Conservation (phyloP, 2,797 vertebrate genomes). For the Typhlichthys subterraneus region DNA sequence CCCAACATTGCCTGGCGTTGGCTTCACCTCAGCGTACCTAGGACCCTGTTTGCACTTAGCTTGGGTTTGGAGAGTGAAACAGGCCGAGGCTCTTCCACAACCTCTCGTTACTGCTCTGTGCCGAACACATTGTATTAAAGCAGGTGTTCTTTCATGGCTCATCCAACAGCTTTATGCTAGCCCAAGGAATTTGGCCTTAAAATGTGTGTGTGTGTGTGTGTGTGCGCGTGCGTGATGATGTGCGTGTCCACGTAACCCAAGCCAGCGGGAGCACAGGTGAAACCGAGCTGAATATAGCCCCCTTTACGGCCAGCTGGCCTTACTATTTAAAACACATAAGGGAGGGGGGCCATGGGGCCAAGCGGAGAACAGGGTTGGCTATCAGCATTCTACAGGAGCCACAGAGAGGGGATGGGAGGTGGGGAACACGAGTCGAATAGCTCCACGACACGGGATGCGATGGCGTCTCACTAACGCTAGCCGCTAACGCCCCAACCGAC, state of each 20-base stretch:
- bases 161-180: slow-evolving; percentile 43
- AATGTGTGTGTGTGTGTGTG: slow-evolving; percentile 1
- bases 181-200: slow-evolving; percentile 19
- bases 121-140: slow-evolving; percentile 14
- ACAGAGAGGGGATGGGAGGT: not conserved
- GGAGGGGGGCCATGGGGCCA: slow-evolving; percentile 25
- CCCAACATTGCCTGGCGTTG: not conserved
- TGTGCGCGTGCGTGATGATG: not conserved
- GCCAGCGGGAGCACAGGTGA: slow-evolving; percentile 75
- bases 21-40: too few species aligned
- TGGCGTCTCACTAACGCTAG: slow-evolving; percentile 7
- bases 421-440: slow-evolving; percentile 17
- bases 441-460: slow-evolving; percentile 18
- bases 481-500: not conserved
- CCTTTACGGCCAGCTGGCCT: slow-evolving; percentile 74
- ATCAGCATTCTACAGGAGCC: too few species aligned
- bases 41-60: not conserved
- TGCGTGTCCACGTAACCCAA: slow-evolving; percentile 70
- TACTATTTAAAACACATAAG: slow-evolving; percentile 79
- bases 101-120: not conserved
- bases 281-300: slow-evolving; percentile 79
- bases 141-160: slow-evolving; percentile 8
- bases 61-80: not conserved
- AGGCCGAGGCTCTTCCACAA: too few species aligned
- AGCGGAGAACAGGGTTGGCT: too few species aligned